Percentiles rank a stretch among this genome's conserved stretches.
These are phyloP conservation scores for Butorides virescens DNA, from an alignment of 2,113 vertebrate species.

Conservation along the genomic window DNA sequence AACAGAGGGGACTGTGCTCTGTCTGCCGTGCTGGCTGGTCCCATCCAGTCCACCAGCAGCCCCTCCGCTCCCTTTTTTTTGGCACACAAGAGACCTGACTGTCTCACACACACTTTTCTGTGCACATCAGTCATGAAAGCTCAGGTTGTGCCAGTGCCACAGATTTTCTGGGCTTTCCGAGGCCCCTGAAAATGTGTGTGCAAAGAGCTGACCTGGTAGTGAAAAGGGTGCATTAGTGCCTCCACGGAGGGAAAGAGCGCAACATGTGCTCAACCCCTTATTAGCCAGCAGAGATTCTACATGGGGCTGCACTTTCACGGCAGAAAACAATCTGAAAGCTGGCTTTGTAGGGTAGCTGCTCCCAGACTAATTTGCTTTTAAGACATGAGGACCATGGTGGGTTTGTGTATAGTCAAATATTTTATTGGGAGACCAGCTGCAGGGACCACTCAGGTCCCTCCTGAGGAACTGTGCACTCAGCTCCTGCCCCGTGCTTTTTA, in stretches of 20 bases:
- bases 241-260: not conserved
- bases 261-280: not conserved
- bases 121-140: not conserved
- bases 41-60: not conserved
- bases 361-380: not conserved
- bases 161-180: not conserved
- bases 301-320: not conserved
- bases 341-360: not conserved
- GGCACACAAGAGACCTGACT: not conserved
- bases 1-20: not conserved
- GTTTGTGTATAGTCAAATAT: not conserved
- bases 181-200: not conserved
- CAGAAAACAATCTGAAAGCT: not conserved
- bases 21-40: not conserved
- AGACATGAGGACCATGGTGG: not conserved
- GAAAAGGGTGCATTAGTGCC: not conserved
- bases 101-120: not conserved
- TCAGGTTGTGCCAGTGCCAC: not conserved
- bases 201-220: not conserved
- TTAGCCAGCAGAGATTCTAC: not conserved
- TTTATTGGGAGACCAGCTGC: not conserved
- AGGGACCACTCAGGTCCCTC: not conserved
- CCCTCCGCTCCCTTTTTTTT: not conserved
- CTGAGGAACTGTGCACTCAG: not conserved
- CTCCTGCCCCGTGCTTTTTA: not conserved